Base-by-base conservation (phyloP, 2,888 invertebrate genomes). In the Empis livida region DNA sequence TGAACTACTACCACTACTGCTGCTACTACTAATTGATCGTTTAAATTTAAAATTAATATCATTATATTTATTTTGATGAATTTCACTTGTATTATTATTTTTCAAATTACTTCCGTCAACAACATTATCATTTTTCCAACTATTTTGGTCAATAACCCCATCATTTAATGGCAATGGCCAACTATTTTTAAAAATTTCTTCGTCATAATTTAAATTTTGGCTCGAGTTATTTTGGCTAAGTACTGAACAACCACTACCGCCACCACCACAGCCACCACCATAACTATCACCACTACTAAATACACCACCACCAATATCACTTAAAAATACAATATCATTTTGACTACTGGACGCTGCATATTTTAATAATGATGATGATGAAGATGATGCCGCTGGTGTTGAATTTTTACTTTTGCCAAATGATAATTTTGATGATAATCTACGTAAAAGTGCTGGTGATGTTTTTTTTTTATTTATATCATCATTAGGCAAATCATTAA, bases 1-100 rank as follows among this genome's bases (percentile, higher is more conserved):
- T 5, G 13, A 13, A 35, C n/a, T 35, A 35, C 13, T 27, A n/a
- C 13, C 13, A 20, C 42, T 42, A n/a, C 13, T 42, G 10, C 32
- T 48, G 6, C 38, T 47, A 20, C 31, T 47, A 23, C 43, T 30
- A 35, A 35, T n/a, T 35, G 35, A 35, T n/a, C n/a, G 10, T 35
- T 35, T 35, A 35, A 13, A 35, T 13, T 13, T 27, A 27, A 6
- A 27, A 27, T 27, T 27, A 27, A 27, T 27, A 8, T 5, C 23
- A 27, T 27, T 27, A 27, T 8, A 27, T 8, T 27, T 27, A 27
- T 9, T 27, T 5, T 6, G 3, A 27, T 27, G 23, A 8, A 27
- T 27, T 27, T 9, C 23, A 27, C 5, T 27, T 27, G 8, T 6
- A 9, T 27, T n/a, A n/a, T n/a, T 8, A 27, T 27, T 27, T 27